A percentile compares a stretch with the other conserved stretches of the same genome.
phyloP scores from a whole-genome alignment of 2,888 invertebrate species.

The Apotomis capreana region DNA sequence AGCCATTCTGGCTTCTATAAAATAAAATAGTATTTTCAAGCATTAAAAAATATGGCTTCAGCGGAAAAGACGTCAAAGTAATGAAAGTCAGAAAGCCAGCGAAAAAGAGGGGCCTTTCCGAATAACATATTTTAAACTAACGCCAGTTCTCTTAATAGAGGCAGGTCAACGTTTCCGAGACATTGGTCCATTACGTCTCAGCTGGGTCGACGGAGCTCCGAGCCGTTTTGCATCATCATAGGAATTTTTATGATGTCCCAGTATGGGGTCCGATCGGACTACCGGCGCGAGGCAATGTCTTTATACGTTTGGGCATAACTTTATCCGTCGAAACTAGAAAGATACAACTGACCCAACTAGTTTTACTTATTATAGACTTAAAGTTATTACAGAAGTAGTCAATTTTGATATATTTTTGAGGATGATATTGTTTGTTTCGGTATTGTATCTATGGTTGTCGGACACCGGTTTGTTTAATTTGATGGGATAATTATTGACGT shows the following conservation, averaged over 20 bases:
- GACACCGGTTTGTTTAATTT: conserved; percentile 22
- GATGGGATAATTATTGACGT: conserved; percentile 16
- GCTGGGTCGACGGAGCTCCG: neutral
- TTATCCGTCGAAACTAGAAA: neutral
- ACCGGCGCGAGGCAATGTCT: conserved; percentile 18
- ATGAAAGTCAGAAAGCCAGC: too few species aligned
- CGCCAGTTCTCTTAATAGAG: too few species aligned
- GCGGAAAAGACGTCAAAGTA: too few species aligned
- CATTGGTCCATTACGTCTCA: neutral
- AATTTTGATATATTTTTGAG: neutral
- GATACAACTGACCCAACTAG: neutral
- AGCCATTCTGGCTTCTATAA: too few species aligned
- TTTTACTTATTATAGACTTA: neutral
- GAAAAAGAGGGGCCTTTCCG: too few species aligned
- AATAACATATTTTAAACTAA: too few species aligned
- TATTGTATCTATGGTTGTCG: neutral
- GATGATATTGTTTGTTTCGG: neutral
- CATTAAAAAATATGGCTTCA: too few species aligned
- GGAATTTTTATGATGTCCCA: conserved; percentile 21
- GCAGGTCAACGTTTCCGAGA: too few species aligned
- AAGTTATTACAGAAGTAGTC: neutral
- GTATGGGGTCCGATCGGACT: conserved; percentile 26
- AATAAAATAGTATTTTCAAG: too few species aligned
- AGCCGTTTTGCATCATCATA: conserved; percentile 4
- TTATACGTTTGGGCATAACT: conserved; percentile 17